Evolutionary conservation across 2,797 vertebrate genomes (phyloP).

Genomic region (Melanotaenia parkinsoni): DNA sequence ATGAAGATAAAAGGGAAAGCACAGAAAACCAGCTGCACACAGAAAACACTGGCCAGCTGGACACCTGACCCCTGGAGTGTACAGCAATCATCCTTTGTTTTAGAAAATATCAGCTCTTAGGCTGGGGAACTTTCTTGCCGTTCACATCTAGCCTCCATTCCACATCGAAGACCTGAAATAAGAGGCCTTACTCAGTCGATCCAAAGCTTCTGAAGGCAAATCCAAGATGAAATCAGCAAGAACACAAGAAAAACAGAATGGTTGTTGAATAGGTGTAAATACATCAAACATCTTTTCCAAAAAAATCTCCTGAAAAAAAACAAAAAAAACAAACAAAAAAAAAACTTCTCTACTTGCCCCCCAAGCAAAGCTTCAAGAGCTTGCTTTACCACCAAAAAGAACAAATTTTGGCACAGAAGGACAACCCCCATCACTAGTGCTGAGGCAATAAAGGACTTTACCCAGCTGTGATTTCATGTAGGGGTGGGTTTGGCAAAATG

Average conservation of each 20-base stretch:
- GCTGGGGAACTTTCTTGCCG: conserved; percentile 29
- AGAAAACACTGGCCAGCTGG: conserved; percentile 35
- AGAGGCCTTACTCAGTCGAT: conserved; percentile 24
- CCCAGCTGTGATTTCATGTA: background rate
- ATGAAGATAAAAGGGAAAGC: conserved; percentile 20
- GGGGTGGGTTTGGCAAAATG: background rate
- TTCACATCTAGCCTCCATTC: conserved; percentile 50
- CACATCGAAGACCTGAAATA: conserved; percentile 34
- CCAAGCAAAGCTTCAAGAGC: no score
- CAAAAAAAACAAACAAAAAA: no score
- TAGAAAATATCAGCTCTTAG: conserved; percentile 34
- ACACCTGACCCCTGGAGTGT: conserved; percentile 33
- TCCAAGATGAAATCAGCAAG: background rate
- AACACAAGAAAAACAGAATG: background rate
- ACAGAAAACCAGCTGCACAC: conserved; percentile 34
- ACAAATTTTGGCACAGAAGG: background rate
- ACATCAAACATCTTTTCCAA: no score
- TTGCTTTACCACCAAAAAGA: background rate
- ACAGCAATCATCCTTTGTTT: conserved; percentile 19
- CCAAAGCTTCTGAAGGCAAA: conserved; percentile 46
- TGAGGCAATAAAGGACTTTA: background rate
- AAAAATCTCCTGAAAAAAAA: background rate
- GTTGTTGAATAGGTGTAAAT: background rate
- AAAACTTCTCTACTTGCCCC: no score
- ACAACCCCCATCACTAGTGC: background rate